phyloP scores from a whole-genome alignment of 2,888 invertebrate species.

The Torymus tubicola region DNA sequence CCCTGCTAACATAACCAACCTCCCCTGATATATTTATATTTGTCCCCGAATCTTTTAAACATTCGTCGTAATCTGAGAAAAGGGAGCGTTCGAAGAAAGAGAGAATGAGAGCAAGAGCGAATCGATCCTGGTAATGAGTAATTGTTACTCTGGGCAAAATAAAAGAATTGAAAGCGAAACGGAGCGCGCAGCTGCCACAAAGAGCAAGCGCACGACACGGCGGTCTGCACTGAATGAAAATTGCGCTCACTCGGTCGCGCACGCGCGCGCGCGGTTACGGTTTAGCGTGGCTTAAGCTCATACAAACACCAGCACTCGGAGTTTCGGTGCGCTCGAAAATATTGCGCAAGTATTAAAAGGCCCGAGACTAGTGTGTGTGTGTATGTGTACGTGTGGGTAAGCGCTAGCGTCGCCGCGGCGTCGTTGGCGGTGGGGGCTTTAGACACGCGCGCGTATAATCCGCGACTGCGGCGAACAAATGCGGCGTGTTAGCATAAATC shows the following conservation, averaged over 20 bases:
- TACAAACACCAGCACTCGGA: background rate
- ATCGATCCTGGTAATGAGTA: conserved; percentile 46
- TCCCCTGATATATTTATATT: conserved; percentile 18
- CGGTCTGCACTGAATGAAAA: conserved; percentile 39
- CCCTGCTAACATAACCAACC: background rate
- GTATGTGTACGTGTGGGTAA: background rate
- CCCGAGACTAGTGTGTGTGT: conserved; percentile 6
- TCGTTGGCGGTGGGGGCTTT: conserved; percentile 54
- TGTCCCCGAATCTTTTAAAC: no score
- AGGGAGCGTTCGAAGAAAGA: background rate
- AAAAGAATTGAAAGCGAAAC: conserved; percentile 46
- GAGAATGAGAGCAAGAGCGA: background rate
- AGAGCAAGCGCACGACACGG: conserved; percentile 21
- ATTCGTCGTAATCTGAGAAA: background rate
- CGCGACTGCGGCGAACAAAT: conserved; percentile 71
- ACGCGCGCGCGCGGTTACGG: conserved; percentile 45
- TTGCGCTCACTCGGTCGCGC: conserved; percentile 24
- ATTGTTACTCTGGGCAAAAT: conserved; percentile 32
- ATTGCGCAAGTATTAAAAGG: conserved; percentile 55
- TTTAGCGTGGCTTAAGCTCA: conserved; percentile 25
- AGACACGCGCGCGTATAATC: conserved; percentile 64
- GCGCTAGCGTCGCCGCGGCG: background rate
- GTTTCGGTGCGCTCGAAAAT: conserved; percentile 46
- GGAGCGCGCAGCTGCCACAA: conserved; percentile 28
- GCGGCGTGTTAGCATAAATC: conserved; percentile 76